Percentiles rank a stretch among this genome's conserved stretches.
phyloP scores from a whole-genome alignment of 2,888 invertebrate species.

The Morpho achilles region DNA sequence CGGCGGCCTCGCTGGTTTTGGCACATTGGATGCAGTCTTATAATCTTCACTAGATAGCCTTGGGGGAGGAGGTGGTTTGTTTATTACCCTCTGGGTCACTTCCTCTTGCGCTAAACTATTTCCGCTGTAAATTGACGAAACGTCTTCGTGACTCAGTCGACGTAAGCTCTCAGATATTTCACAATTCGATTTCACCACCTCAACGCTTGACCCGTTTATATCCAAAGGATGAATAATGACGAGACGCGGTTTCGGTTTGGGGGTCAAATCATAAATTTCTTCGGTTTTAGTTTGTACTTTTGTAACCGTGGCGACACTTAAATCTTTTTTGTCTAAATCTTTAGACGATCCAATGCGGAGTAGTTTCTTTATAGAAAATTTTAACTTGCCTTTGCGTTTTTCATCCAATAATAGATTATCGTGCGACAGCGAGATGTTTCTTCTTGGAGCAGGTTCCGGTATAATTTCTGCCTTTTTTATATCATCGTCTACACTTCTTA shows the following conservation, averaged over 20 bases:
- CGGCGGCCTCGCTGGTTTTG: slow-evolving; percentile 85
- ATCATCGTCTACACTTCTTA: slow-evolving; percentile 54
- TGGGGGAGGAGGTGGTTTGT: slow-evolving; percentile 89
- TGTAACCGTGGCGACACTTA: slow-evolving; percentile 55
- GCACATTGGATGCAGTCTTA: slow-evolving; percentile 71
- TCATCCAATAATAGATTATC: slow-evolving; percentile 82
- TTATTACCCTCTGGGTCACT: slow-evolving; percentile 37
- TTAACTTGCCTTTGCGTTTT: slow-evolving; percentile 84
- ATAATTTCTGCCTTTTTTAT: slow-evolving; percentile 50
- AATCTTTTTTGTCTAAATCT: slow-evolving; percentile 81
- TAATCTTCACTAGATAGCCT: slow-evolving; percentile 74
- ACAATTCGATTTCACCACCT: slow-evolving; percentile 83
- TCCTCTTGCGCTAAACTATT: slow-evolving; percentile 45
- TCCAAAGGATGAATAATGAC: slow-evolving; percentile 94
- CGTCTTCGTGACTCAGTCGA: slow-evolving; percentile 72
- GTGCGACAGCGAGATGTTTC: slow-evolving; percentile 86
- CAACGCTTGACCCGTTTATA: slow-evolving; percentile 88
- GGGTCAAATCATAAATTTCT: slow-evolving; percentile 76
- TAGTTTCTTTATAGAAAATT: slow-evolving; percentile 91
- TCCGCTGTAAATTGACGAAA: slow-evolving; percentile 73
- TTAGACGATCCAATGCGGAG: slow-evolving; percentile 88
- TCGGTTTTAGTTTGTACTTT: slow-evolving; percentile 76
- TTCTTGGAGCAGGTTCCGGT: slow-evolving; percentile 84
- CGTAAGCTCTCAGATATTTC: slow-evolving; percentile 59
- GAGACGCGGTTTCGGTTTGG: slow-evolving; percentile 85